phyloP scores from a whole-genome alignment of 2,888 invertebrate species.

The Trilocha varians region DNA sequence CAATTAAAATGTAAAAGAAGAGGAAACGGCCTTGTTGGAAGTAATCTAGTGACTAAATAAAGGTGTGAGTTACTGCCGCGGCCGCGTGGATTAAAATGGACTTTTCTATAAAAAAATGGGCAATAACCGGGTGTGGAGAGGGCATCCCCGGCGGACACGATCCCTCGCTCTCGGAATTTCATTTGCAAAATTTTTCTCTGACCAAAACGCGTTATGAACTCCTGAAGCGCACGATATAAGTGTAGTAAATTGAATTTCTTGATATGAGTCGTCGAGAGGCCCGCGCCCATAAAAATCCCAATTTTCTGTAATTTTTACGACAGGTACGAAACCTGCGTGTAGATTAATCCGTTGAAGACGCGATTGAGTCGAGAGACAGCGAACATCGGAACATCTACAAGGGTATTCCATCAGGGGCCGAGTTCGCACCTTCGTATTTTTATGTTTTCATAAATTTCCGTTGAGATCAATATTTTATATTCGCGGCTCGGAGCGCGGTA shows the following conservation, averaged over 20 bases:
- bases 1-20: constrained; percentile 24
- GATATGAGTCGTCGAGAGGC: constrained; percentile 14
- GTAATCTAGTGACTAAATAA: constrained; percentile 55
- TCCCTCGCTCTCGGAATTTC: constrained; percentile 45
- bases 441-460: constrained; percentile 69
- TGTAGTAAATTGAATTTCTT: constrained; percentile 23
- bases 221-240: constrained; percentile 4
- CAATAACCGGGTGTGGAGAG: constrained; percentile 42
- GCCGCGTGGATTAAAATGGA: constrained; percentile 47
- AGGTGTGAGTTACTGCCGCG: constrained; percentile 43
- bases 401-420: constrained; percentile 48
- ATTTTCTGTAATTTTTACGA: constrained; percentile 23
- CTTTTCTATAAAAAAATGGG: constrained; percentile 50
- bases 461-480: constrained; percentile 68
- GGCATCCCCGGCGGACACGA: constrained; percentile 31
- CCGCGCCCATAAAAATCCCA: constrained; percentile 19
- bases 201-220: constrained; percentile 38
- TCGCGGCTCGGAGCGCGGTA: constrained; percentile 43
- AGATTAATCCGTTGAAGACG: constrained; percentile 27
- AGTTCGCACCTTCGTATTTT: constrained; percentile 55
- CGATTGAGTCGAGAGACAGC: constrained; percentile 26
- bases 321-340: constrained; percentile 18
- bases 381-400: constrained; percentile 26
- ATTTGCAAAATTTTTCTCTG: constrained; percentile 47
- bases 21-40: constrained; percentile 30